Conservation (phyloP, 2,888 invertebrate species). For the Macropis europaea region DNA sequence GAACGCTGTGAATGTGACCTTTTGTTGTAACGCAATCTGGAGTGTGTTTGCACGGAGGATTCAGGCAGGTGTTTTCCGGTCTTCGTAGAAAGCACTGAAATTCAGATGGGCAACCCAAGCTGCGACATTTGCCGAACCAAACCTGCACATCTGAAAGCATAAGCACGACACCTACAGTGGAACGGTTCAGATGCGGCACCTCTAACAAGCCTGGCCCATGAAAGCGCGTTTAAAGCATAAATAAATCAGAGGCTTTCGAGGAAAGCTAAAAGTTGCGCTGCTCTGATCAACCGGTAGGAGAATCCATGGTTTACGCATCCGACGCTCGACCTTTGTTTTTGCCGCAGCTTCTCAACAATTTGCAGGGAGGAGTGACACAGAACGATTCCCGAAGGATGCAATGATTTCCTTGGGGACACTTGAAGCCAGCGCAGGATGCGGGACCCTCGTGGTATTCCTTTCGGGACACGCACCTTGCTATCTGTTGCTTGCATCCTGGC, state of each 20-base stretch:
- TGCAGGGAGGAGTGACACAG: slow-evolving; percentile 70
- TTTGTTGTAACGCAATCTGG: slow-evolving; percentile 64
- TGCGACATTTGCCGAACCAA: slow-evolving; percentile 66
- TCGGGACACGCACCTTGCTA: slow-evolving; percentile 68
- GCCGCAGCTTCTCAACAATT: slow-evolving; percentile 68
- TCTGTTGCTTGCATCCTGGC: slow-evolving; percentile 65
- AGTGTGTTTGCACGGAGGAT: slow-evolving; percentile 59
- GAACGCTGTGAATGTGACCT: slow-evolving; percentile 44
- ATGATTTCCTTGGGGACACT: slow-evolving; percentile 65
- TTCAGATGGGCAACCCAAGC: slow-evolving; percentile 68
- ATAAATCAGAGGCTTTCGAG: too few relatives aligned
- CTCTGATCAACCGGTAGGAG: too few relatives aligned
- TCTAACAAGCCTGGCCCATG: too few relatives aligned
- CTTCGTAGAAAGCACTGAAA: slow-evolving; percentile 71
- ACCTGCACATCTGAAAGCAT: slow-evolving; percentile 63
- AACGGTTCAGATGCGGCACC: too few relatives aligned
- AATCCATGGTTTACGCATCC: too few relatives aligned
- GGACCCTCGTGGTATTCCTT: slow-evolving; percentile 67
- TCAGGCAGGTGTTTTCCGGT: slow-evolving; percentile 57
- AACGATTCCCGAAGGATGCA: slow-evolving; percentile 70
- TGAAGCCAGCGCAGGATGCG: slow-evolving; percentile 66
- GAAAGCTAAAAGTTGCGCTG: too few relatives aligned
- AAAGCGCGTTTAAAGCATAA: too few relatives aligned
- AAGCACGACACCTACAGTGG: too few relatives aligned
- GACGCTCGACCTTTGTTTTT: slow-evolving; percentile 58